Evolutionary conservation across 2,888 invertebrate species (phyloP).

Genomic region (Allolobophora icterica): DNA sequence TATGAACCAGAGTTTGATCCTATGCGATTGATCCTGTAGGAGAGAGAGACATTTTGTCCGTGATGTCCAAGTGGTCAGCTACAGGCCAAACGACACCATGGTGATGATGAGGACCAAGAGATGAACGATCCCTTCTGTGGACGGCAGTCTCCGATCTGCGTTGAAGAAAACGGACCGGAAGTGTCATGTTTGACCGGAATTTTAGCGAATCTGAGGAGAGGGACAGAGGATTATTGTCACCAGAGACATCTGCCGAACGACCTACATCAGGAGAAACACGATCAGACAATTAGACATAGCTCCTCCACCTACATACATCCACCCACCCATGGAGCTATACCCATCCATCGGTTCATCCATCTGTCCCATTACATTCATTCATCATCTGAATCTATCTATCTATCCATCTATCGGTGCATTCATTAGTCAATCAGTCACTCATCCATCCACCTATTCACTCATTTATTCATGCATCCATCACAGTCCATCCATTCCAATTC

Average conservation of each 20-base stretch:
- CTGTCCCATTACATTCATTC: no score
- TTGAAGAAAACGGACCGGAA: conserved; percentile 5
- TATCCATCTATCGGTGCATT: no score
- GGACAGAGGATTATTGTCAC: not conserved
- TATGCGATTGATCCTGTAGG: not conserved
- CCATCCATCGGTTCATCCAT: no score
- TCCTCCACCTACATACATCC: not conserved
- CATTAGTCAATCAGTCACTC: no score
- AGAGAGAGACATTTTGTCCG: not conserved
- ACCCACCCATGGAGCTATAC: no score
- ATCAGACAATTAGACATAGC: not conserved
- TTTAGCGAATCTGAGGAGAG: not conserved
- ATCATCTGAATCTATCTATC: no score
- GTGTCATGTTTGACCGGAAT: not conserved
- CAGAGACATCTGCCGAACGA: not conserved
- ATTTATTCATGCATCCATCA: no score
- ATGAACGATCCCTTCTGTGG: conserved; percentile 15
- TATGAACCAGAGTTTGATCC: not conserved
- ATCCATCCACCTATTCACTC: no score
- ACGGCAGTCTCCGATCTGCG: not conserved
- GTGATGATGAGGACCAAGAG: conserved; percentile 21
- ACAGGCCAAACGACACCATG: not conserved
- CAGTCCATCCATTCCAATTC: no score
- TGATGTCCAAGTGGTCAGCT: not conserved
- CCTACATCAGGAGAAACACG: not conserved